Conservation (phyloP, 2,888 invertebrate genomes). For the Sepiola atlantica region DNA sequence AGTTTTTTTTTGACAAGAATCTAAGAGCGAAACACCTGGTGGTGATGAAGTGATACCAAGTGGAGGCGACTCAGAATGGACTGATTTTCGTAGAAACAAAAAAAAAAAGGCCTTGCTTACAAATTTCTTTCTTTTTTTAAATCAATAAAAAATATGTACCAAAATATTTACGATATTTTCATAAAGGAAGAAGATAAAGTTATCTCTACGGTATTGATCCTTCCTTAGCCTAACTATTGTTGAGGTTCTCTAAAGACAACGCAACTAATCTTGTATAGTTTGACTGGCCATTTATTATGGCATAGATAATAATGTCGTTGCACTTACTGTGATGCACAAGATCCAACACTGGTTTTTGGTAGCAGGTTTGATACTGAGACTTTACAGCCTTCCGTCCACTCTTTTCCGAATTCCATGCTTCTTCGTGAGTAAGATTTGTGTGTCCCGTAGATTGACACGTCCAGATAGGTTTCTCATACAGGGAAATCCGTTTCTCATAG, state of each 20-base stretch:
- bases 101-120: background rate
- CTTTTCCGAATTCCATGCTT: conserved; percentile 74
- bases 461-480: conserved; percentile 74
- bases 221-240: background rate
- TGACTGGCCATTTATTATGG: background rate
- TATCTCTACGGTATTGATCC: background rate
- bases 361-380: conserved; percentile 69
- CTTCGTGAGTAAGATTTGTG: conserved; percentile 73
- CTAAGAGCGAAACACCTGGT: background rate
- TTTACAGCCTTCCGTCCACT: conserved; percentile 69
- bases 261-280: background rate
- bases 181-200: background rate
- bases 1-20: background rate
- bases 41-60: background rate
- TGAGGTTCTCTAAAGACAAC: background rate
- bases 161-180: background rate
- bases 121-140: background rate
- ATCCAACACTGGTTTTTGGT: conserved; percentile 72
- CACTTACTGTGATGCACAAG: conserved; percentile 75
- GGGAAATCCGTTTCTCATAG: conserved; percentile 70
- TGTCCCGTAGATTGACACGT: conserved; percentile 75
- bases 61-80: background rate
- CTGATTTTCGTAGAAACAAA: background rate
- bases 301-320: background rate
- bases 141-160: background rate